These are phyloP conservation scores for Pituophis catenifer DNA, from an alignment of 2,113 vertebrate species.

Conservation along the genomic window DNA sequence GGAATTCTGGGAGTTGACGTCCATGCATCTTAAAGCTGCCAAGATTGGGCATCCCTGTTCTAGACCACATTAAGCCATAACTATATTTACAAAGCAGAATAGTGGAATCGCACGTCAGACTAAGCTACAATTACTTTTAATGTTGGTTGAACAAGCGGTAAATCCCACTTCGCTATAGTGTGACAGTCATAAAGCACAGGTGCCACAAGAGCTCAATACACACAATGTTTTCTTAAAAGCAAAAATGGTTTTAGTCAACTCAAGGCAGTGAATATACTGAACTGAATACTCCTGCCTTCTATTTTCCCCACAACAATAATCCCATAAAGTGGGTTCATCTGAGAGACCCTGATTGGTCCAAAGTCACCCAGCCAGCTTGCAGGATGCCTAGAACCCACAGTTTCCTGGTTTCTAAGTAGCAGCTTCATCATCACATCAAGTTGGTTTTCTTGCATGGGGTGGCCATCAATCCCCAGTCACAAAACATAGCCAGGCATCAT, in stretches of 20 bases:
- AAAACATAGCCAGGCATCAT: not conserved
- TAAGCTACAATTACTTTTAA: not conserved
- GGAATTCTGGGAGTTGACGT: not conserved
- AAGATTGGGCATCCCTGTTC: not conserved
- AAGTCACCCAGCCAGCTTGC: not conserved
- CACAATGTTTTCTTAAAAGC: not conserved
- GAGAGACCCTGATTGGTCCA: not conserved
- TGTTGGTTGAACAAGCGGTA: not conserved
- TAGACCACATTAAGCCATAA: not conserved
- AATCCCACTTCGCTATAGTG: not conserved
- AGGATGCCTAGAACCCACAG: not conserved
- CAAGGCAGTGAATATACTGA: not conserved
- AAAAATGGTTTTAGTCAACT: not conserved
- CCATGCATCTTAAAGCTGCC: not conserved
- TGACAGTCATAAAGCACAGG: not conserved
- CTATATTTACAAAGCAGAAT: not conserved
- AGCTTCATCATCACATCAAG: not conserved
- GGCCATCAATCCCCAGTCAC: not conserved
- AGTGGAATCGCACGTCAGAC: not conserved
- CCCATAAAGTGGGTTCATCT: not conserved
- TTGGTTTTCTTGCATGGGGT: not conserved
- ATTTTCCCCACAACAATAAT: not conserved
- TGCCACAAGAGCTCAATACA: not conserved
- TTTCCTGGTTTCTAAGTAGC: not conserved
- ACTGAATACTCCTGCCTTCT: not conserved